phyloP scores from a whole-genome alignment of 2,113 vertebrate species.

The Labrus mixtus region DNA sequence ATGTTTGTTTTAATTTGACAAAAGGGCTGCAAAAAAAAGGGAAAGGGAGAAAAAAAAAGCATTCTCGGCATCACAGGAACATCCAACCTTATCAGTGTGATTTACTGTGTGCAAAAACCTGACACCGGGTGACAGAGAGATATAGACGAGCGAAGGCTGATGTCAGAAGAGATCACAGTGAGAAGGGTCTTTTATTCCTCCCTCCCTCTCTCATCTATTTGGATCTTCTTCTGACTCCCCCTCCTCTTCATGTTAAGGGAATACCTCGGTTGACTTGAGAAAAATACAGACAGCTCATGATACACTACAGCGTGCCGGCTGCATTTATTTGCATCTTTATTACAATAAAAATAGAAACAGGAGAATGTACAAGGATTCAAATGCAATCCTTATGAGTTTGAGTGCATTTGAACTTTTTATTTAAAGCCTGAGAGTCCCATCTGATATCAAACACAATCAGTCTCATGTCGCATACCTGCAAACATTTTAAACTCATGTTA shows the following conservation, averaged over 20 bases:
- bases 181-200: constrained; percentile 30
- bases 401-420: constrained; percentile 17
- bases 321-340: constrained; percentile 41
- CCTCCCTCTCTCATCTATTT: constrained; percentile 38
- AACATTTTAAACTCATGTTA: constrained; percentile 14
- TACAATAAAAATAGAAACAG: constrained; percentile 23
- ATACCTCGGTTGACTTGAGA: constrained; percentile 53
- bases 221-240: constrained; percentile 46
- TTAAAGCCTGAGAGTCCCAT: constrained; percentile 24
- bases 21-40: constrained; percentile 14
- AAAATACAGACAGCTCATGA: constrained; percentile 24
- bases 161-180: constrained; percentile 73
- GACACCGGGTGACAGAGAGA: constrained; percentile 74
- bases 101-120: constrained; percentile 64
- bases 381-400: constrained; percentile 33
- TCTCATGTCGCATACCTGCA: background rate
- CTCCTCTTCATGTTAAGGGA: constrained; percentile 44
- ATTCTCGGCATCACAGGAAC: constrained; percentile 69
- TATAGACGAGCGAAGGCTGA: constrained; percentile 71
- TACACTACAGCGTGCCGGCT: constrained; percentile 22
- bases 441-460: background rate
- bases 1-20: constrained; percentile 69
- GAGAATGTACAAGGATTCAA: constrained; percentile 21
- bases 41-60: constrained; percentile 7
- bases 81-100: constrained; percentile 74